Evolutionary conservation across 2,113 vertebrate genomes (phyloP).

Genomic region (Zeus faber): DNA sequence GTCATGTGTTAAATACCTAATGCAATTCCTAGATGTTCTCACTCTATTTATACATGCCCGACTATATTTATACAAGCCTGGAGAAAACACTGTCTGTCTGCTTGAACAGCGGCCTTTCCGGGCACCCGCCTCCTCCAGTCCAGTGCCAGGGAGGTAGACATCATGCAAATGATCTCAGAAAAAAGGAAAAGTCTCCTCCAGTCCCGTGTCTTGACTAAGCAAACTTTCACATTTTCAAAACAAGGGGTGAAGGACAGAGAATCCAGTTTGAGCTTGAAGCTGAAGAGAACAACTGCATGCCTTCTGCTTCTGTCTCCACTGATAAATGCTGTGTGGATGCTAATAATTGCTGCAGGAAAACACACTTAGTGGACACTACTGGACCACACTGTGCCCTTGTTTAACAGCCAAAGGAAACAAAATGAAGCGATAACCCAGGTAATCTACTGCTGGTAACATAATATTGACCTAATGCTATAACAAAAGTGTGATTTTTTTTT

Average conservation of each 20-base stretch:
- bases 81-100: slow-evolving; percentile 30
- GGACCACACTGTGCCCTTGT: slow-evolving; percentile 46
- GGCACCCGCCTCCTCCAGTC: slow-evolving; percentile 43
- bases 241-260: slow-evolving; percentile 16
- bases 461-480: neutral
- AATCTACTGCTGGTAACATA: slow-evolving; percentile 20
- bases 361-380: slow-evolving; percentile 23
- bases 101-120: slow-evolving; percentile 37
- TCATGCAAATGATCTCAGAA: slow-evolving; percentile 61
- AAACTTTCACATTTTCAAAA: slow-evolving; percentile 45
- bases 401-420: slow-evolving; percentile 39
- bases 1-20: too few relatives aligned
- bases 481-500: too few relatives aligned
- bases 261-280: slow-evolving; percentile 30
- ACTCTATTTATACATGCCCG: slow-evolving; percentile 4
- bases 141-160: slow-evolving; percentile 56
- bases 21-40: slow-evolving; percentile 19
- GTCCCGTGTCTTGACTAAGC: too few relatives aligned
- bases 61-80: neutral
- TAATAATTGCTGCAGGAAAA: slow-evolving; percentile 11
- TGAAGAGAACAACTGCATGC: slow-evolving; percentile 5
- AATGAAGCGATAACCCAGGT: slow-evolving; percentile 63
- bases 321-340: slow-evolving; percentile 4
- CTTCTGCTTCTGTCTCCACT: neutral
- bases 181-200: slow-evolving; percentile 17